Base-by-base conservation (phyloP, 2,113 vertebrate genomes). In the Barbus barbus region DNA sequence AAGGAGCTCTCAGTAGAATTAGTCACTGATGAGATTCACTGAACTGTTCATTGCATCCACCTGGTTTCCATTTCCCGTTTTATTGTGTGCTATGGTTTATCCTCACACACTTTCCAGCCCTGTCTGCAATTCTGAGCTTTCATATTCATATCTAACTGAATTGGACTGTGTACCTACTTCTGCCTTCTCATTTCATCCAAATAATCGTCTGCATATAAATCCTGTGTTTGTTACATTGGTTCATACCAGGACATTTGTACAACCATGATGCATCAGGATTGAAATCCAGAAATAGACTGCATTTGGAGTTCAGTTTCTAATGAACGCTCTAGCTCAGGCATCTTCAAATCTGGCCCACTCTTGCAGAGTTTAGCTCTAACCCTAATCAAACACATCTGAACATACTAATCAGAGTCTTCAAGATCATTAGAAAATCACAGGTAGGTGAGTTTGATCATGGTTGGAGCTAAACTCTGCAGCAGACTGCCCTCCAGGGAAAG, bases 221-320 rank as follows among this genome's bases (percentile, higher is more conserved):
- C 18, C 51, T 5, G 26, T 65, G 61, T 28, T 31, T 65, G 14
- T 65, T 65, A 31, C 61, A 28, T 16, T 31, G 61, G 26, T 31
- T 65, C 14, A 31, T 31, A 65, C 18, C 65, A 38, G 67, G 31
- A 69, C 22, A 60, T 38, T 58, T 41, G 24, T 33, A 58, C 11
- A 5, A 36, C 44, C 28, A 41, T 65, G 28, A 67, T 48, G 58
- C 20, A n/a, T 20, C 24, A 51, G 38, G 31, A 75, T 18, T 51
- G 41, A 4, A 58, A 20, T 53, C 26, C 31, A 31, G 20, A 51
- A 36, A 48, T 51, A 31, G 18, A 31, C 82, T 26, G 46, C n/a
- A 60, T 69, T 69, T 56, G 22, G 72, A 51, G 69, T 60, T 56
- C 31, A 58, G 48, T 72, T 71, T 79, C 26, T 31, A 72, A 46